phyloP scores from a whole-genome alignment of 2,113 vertebrate species.

The Pristiophorus japonicus region DNA sequence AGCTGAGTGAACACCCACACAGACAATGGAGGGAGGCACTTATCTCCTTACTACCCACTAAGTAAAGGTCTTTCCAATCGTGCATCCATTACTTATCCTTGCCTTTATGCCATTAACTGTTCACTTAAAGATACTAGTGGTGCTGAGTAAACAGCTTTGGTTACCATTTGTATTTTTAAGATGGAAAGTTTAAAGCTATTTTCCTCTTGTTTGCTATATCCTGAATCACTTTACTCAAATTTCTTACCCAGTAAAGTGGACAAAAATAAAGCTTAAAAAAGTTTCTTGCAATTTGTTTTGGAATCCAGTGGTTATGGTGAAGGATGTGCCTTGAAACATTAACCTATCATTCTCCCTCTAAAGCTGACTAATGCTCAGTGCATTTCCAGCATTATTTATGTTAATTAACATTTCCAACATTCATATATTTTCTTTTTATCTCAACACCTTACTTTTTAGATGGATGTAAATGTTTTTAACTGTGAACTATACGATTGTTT shows the following conservation, averaged over 20 bases:
- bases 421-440: neutral
- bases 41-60: slow-evolving; percentile 26
- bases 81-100: slow-evolving; percentile 6
- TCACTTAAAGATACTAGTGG: slow-evolving; percentile 15
- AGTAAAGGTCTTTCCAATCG: slow-evolving; percentile 16
- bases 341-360: neutral
- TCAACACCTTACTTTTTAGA: neutral
- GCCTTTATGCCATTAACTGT: slow-evolving; percentile 6
- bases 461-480: neutral
- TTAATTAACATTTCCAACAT: neutral
- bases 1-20: slow-evolving; percentile 27
- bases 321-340: neutral
- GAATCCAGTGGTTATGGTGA: neutral
- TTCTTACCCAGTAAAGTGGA: neutral
- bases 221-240: neutral
- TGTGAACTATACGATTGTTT: neutral
- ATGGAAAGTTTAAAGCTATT: slow-evolving; percentile 11
- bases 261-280: neutral
- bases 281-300: neutral
- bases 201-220: neutral
- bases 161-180: neutral
- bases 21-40: slow-evolving; percentile 14
- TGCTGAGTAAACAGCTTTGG: slow-evolving; percentile 17
- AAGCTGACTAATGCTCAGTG: neutral
- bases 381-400: neutral